These are phyloP conservation scores for Rhimphoctona megacephalus DNA, from an alignment of 2,888 invertebrate species.

Conservation along the genomic window DNA sequence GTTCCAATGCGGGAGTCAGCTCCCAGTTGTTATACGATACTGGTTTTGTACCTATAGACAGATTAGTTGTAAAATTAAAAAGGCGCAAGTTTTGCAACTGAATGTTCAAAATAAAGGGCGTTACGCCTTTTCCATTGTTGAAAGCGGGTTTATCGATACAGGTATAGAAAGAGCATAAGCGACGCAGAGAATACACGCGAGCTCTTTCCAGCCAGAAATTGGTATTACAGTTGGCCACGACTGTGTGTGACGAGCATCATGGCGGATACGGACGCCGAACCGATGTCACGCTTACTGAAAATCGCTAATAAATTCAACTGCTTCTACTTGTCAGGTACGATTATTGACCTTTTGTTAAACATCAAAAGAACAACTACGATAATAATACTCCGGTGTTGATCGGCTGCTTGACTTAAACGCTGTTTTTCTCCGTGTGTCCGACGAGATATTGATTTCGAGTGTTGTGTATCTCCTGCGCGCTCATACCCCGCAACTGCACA, in stretches of 20 bases:
- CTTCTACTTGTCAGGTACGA: slow-evolving; percentile 94
- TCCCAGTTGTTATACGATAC: neutral
- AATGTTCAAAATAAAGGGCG: neutral
- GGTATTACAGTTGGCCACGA: slow-evolving; percentile 44
- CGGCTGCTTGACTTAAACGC: slow-evolving; percentile 58
- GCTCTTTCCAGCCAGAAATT: slow-evolving; percentile 47
- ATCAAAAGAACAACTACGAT: slow-evolving; percentile 13
- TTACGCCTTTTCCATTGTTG: slow-evolving; percentile 13
- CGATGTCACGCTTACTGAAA: slow-evolving; percentile 90
- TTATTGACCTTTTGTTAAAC: slow-evolving; percentile 25
- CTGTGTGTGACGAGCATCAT: slow-evolving; percentile 80
- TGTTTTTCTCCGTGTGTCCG: slow-evolving; percentile 72
- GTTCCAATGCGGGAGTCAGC: neutral
- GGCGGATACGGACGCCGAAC: slow-evolving; percentile 84
- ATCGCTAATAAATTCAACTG: slow-evolving; percentile 95
- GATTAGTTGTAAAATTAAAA: neutral
- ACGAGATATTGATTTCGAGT: slow-evolving; percentile 80
- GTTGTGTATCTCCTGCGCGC: slow-evolving; percentile 75
- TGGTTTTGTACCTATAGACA: neutral
- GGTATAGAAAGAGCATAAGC: neutral
- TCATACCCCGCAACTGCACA: slow-evolving; percentile 39
- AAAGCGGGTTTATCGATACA: slow-evolving; percentile 5
- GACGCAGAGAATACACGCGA: slow-evolving; percentile 32
- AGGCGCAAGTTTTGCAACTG: slow-evolving; percentile 8
- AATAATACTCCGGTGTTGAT: neutral